A percentile compares a stretch with the other conserved stretches of the same genome.
These are phyloP conservation scores for Ichneumon xanthorius DNA, from an alignment of 2,888 invertebrate species.

Conservation along the genomic window DNA sequence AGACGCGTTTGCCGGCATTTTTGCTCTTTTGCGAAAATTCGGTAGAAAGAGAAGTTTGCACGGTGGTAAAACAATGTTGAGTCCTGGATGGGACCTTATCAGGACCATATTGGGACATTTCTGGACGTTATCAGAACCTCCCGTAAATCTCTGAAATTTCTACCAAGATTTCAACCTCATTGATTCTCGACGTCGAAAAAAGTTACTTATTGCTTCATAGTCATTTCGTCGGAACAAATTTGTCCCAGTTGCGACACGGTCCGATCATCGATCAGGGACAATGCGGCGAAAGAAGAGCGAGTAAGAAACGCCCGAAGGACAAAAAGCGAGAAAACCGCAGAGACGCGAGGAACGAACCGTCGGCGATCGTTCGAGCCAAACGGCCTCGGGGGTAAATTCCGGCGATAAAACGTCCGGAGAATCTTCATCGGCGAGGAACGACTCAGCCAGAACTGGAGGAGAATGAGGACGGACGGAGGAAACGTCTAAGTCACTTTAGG, in stretches of 20 bases:
- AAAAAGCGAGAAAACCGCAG: neutral
- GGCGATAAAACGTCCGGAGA: neutral
- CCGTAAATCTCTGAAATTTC: no score
- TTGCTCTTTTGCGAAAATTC: no score
- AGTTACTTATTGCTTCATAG: no score
- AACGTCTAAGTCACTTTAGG: neutral
- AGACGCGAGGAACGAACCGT: neutral
- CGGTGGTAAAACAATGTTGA: neutral
- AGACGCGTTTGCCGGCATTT: neutral
- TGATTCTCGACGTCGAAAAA: no score
- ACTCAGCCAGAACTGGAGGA: neutral
- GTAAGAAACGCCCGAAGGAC: neutral
- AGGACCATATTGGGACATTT: no score
- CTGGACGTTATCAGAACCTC: no score
- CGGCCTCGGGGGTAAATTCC: slow-evolving; percentile 1
- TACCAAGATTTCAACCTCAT: no score
- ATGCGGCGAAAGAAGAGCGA: no score
- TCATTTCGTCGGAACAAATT: no score
- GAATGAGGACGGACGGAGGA: neutral
- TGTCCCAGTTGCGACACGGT: no score
- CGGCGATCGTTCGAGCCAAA: neutral
- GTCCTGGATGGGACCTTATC: no score
- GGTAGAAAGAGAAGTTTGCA: neutral
- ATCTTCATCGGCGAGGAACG: neutral
- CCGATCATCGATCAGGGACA: no score